A percentile compares a stretch with the other conserved stretches of the same genome.
Evolutionary conservation across 1,140 invertebrate species (phyloP).

Genomic region (Forficula auricularia): DNA sequence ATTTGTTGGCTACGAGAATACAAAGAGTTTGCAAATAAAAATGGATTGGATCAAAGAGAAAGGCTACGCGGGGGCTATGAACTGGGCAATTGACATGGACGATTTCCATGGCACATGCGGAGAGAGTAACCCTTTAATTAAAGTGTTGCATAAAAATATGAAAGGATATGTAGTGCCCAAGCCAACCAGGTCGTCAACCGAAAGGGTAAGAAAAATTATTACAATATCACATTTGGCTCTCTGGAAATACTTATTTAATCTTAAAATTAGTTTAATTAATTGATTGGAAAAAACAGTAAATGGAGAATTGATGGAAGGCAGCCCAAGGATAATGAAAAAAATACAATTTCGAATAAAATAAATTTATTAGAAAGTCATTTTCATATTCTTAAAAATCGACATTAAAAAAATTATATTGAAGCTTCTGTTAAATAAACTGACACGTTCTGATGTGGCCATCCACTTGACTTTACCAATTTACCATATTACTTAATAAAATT

Average conservation of each 20-base stretch:
- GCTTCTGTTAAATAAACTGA: too few relatives aligned
- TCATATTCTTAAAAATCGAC: too few relatives aligned
- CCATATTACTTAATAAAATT: too few relatives aligned
- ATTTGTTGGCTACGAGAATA: slow-evolving; percentile 84
- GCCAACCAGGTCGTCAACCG: slow-evolving; percentile 43
- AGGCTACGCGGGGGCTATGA: slow-evolving; percentile 72
- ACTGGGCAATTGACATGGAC: slow-evolving; percentile 79
- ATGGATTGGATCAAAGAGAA: slow-evolving; percentile 68
- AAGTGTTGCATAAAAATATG: slow-evolving; percentile 54
- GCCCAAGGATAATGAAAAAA: too few relatives aligned
- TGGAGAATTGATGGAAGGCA: too few relatives aligned
- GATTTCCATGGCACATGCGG: slow-evolving; percentile 65
- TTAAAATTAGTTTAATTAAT: not conserved
- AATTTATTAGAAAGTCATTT: too few relatives aligned
- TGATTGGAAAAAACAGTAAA: not conserved
- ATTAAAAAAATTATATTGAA: too few relatives aligned
- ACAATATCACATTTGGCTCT: not conserved
- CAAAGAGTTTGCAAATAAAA: slow-evolving; percentile 61
- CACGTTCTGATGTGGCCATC: too few relatives aligned
- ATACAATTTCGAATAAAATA: too few relatives aligned
- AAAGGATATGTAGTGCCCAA: slow-evolving; percentile 52
- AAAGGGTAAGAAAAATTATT: slow-evolving; percentile 39
- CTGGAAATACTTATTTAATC: not conserved
- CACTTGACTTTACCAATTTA: too few relatives aligned
- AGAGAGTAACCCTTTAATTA: slow-evolving; percentile 46